A percentile compares a stretch with the other conserved stretches of the same genome.
Evolutionary conservation across 1,140 invertebrate genomes (phyloP).

Genomic region (Metaphire vulgaris): DNA sequence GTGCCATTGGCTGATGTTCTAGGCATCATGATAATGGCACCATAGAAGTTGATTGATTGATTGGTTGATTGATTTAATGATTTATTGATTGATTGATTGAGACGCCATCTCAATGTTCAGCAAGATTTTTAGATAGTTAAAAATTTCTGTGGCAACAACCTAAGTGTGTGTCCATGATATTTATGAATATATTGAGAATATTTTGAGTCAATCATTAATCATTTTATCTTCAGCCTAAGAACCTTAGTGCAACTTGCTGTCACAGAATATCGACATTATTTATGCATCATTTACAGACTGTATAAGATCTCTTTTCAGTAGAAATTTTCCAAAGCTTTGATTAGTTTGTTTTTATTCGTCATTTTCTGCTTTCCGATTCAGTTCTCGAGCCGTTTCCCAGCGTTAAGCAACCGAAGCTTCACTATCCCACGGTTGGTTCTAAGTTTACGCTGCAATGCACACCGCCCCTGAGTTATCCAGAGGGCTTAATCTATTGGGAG

Average conservation of each 20-base stretch:
- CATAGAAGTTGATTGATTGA: too few relatives aligned
- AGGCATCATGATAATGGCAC: too few relatives aligned
- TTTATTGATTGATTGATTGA: too few relatives aligned
- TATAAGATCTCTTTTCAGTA: too few relatives aligned
- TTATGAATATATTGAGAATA: not conserved
- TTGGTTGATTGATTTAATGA: too few relatives aligned
- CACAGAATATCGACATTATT: not conserved
- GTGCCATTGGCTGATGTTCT: too few relatives aligned
- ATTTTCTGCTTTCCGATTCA: slow-evolving; percentile 4
- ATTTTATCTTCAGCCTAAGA: not conserved
- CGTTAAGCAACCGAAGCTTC: slow-evolving; percentile 13
- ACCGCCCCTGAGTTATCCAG: slow-evolving; percentile 41
- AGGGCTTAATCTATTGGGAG: slow-evolving; percentile 40
- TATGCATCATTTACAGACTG: not conserved
- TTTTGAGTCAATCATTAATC: not conserved
- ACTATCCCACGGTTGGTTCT: slow-evolving; percentile 29
- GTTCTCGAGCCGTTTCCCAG: slow-evolving; percentile 1
- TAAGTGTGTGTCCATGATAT: not conserved
- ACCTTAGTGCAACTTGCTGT: not conserved
- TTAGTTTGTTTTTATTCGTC: not conserved
- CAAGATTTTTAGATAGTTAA: too few relatives aligned
- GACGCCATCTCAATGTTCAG: too few relatives aligned
- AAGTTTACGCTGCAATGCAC: slow-evolving; percentile 36
- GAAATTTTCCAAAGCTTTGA: not conserved
- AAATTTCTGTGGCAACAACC: too few relatives aligned